Base-by-base conservation (phyloP, 2,113 vertebrate species). In the Sapajus apella region DNA sequence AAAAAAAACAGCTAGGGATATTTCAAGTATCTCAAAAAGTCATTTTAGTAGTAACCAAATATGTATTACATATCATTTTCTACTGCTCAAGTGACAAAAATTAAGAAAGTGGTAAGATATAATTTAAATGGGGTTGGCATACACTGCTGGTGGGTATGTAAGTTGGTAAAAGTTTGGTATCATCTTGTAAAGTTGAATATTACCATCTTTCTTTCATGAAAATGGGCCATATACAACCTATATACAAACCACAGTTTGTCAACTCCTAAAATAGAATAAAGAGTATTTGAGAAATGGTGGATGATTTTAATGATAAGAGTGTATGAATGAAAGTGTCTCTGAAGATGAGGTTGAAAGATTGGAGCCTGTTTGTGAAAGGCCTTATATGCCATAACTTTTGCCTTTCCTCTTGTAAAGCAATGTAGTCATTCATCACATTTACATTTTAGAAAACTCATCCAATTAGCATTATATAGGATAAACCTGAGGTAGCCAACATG, bases 371-470 rank as follows among this genome's bases (percentile, higher is more conserved):
- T 66, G 84, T 56, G 55, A 72, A 95, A 85, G 70, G 12, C 43
- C 20, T 72, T 81, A 6, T 20, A 37, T 91, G 40, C 83, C n/a
- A 43, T 61, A 80, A 90, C 50, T 90, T 92, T 83, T 91, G 32
- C 17, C 47, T 82, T 87, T 96, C n/a, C 20, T 94, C 32, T 91
- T 96, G 61, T 92, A 56, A 96, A 96, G 18, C 55, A 47, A 5
- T 84, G 55, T 11, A 80, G 8, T 77, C 68, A 56, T 92, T 84
- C 66, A 86, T 94, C 87, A 93, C 35, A 61, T 80, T 83, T 93
- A 32, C 87, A 23, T 93, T 92, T 96, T 86, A 89, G 90, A 89
- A 96, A 90, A 50, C 40, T 89, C 75, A 80, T 86, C 50, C 25
- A 72, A 18, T 4, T 77, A 61, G 18, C 20, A 66, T 32, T 68